phyloP scores from a whole-genome alignment of 2,888 invertebrate species.

The Linhomoeus sp. region DNA sequence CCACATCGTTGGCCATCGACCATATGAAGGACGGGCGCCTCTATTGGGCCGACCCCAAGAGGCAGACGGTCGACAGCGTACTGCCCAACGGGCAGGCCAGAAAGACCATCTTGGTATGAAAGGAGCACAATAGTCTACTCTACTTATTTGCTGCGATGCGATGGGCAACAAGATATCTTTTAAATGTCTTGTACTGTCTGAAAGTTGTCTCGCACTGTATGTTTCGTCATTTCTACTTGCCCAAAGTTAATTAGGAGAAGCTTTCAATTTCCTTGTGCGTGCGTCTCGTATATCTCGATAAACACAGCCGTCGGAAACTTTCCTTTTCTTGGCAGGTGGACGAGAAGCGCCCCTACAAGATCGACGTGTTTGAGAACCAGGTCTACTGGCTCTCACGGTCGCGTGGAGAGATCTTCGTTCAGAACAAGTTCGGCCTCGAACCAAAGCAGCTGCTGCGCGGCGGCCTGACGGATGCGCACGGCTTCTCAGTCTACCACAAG shows the following conservation, averaged over 20 bases:
- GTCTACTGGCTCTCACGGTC: conserved; percentile 77
- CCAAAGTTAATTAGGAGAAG: too few relatives aligned
- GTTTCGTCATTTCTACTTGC: too few relatives aligned
- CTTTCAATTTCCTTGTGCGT: too few relatives aligned
- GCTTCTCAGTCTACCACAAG: conserved; percentile 40
- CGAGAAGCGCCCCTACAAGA: conserved; percentile 14
- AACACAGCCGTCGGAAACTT: too few relatives aligned
- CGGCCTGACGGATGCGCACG: conserved; percentile 63
- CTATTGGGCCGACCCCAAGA: conserved; percentile 87
- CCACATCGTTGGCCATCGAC: conserved; percentile 73
- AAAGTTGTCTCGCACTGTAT: too few relatives aligned
- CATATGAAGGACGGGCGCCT: conserved; percentile 66
- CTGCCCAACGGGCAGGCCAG: conserved; percentile 66
- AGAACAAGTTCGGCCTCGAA: conserved; percentile 90
- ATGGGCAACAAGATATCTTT: too few relatives aligned
- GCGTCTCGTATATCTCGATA: too few relatives aligned
- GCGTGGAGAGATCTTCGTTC: conserved; percentile 60
- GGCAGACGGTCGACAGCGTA: conserved; percentile 63
- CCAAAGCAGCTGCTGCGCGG: conserved; percentile 61
- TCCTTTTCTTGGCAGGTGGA: too few relatives aligned
- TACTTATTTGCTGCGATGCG: too few relatives aligned
- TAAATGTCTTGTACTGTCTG: too few relatives aligned
- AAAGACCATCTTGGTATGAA: too few relatives aligned
- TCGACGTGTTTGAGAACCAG: conserved; percentile 81
- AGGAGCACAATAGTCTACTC: too few relatives aligned